Base-by-base conservation (phyloP, 2,888 invertebrate species). In the Chrysomela aeneicollis region DNA sequence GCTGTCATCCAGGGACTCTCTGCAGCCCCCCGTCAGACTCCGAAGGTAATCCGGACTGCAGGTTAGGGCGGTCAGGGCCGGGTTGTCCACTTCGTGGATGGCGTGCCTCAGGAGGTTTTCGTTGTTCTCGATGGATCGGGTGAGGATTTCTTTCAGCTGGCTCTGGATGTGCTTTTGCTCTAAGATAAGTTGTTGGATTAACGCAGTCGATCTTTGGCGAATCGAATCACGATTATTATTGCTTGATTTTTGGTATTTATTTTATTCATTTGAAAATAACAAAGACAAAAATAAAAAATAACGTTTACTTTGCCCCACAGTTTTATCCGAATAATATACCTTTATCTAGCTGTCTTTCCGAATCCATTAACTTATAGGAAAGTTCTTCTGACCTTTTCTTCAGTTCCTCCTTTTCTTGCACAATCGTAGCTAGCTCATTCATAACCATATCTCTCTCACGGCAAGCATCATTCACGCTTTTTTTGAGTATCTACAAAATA, bases 381-480 rank as follows among this genome's bases (percentile, higher is more conserved):
- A 79, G 65, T 61, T 78, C 76, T 46, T 75, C 76, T 4, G 77
- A 71, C 68, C 74, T 74, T 52, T 69, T 68, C 53, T 73, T 73
- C 19, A 91, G 81, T 65, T 88, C 87, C 69, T 88, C 86, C 80
- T 91, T 91, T 78, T 91, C 89, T 76, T 88, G 86, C 67, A 88
- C 82, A 68, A 90, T 81, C 76, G 89, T 89, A 83, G 90, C 88
- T 61, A 89, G 81, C 77, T 89, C 87, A 75, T 84, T 85, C 84
- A 89, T 89, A 18, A 89, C 84, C 61, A 84, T 86, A 77, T 89
- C 84, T 82, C 89, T 87, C 79, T 90, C 88, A 64, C 85, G 85
- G 62, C 87, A 86, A 49, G 88, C 85, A 78, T 88, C 88, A 70
- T 86, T 87, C 68, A 90, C 84, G 80, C 87, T 88, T 75, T 86